Base-by-base conservation (phyloP, 1,140 invertebrate genomes). In the Oncopeltus fasciatus region DNA sequence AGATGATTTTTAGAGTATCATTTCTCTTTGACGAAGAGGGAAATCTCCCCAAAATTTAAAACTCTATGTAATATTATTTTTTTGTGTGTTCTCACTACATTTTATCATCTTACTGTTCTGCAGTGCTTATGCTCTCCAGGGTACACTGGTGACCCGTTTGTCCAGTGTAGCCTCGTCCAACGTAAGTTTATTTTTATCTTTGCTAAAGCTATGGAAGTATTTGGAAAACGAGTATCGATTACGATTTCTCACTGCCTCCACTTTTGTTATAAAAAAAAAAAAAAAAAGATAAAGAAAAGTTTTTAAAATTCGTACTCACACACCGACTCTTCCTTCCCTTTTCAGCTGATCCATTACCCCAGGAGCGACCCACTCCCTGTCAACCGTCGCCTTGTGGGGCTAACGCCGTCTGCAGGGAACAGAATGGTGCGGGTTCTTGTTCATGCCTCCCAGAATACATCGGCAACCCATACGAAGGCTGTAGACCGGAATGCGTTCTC, bases 111-210 rank as follows among this genome's bases (percentile, higher is more conserved):
- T n/a, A n/a, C n/a, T n/a, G n/a, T n/a, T n/a, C n/a, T n/a, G n/a
- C 74, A 80, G 33, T 85, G 87, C 70, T 79, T 79, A 68, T 90
- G 87, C 69, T 76, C 77, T 21, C 68, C 76, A 59, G 78, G 80
- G 60, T 83, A 79, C 71, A 78, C 78, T 62, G 86, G 88, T 38
- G 84, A 90, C 78, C 86, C 88, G 43, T 87, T 88, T 66, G 70
- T 81, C 28, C 74, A 80, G 64, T 89, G 87, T 70, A 72, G 72
- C 56, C 67, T 70, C 24, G 68, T 77, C 68, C 74, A 77, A 75
- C 74, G 81, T 84, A 78, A 76, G 72, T 74, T 57, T 68, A 12
- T 53, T 4, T 18, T 11, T 2, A 26, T 14, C 31, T 5, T 38
- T 5, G 5, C 31, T 38, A 38, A 8, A 38, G 31, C 14, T 38